Base-by-base conservation (phyloP, 2,888 invertebrate species). In the Drosophila dives region DNA sequence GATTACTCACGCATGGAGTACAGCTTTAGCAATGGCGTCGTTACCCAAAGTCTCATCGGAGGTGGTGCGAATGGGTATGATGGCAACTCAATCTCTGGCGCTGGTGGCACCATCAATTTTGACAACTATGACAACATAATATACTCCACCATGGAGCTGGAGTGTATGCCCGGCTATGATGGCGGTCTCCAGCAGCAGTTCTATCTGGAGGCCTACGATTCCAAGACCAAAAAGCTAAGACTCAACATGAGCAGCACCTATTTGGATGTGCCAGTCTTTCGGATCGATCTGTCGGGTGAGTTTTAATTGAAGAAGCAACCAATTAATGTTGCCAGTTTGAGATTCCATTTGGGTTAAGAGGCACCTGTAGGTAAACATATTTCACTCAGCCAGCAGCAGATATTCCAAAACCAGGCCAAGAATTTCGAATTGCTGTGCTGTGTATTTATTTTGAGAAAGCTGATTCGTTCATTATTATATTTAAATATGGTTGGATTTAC, bases 121-220 rank as follows among this genome's bases (percentile, higher is more conserved):
- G 93, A 93, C 72, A 93, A 91, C 85, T 93, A 93, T 69, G 93
- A 93, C 83, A 93, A 93, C 81, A 91, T 92, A 55, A 91, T 93
- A 67, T 93, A 93, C 82, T 93, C 93, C 50, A 92, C 93, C 93
- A 93, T 98, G 90, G 96, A 97, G 89, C 95, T 98, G 69, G 96
- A 97, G 86, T 98, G 98, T 92, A 95, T 97, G 69, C 95, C 97
- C 0, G 98, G 98, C 51, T 97, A 97, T 92, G 97, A 98, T 90
- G 98, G 98, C 2, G 98, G 98, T 0, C 94, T 98, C 68, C 96
- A 97, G 49, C 98, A 98, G 92, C 95, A 95, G 75, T 98, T 98
- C 93, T 94, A 96, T 61, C 93, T 98, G 68, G 97, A 98, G 92
- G 97, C 97, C 1, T 95, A 96, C 86, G 97, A 97, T 86, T 95